Evolutionary conservation across 2,113 vertebrate species (phyloP).

Genomic region (Columba janthina): DNA sequence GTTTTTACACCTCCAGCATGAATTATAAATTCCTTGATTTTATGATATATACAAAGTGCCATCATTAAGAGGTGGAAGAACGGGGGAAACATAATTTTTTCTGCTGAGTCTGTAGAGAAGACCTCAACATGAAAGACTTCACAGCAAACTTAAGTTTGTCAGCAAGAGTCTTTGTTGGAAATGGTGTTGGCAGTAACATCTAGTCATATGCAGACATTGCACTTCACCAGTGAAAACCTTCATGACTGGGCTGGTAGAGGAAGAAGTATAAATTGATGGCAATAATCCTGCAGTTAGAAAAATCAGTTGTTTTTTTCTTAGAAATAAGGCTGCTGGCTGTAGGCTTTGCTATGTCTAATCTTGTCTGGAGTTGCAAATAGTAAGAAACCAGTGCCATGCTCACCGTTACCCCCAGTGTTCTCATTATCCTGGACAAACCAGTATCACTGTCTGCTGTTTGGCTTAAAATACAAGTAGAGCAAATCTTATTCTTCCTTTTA

Average conservation of each 20-base stretch:
- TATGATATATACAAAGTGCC: not conserved
- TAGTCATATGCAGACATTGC: not conserved
- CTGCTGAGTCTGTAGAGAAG: not conserved
- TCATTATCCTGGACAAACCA: not conserved
- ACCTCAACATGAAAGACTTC: not conserved
- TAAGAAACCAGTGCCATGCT: not conserved
- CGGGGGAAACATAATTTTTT: not conserved
- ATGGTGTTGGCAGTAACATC: not conserved
- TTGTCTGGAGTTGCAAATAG: not conserved
- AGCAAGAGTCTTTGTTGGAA: not conserved
- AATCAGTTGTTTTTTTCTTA: not conserved
- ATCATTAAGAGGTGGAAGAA: not conserved
- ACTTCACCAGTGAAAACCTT: not conserved
- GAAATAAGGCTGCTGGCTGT: not conserved
- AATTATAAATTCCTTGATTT: not conserved
- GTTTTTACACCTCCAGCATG: not conserved
- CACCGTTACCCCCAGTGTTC: not conserved
- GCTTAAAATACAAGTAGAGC: not conserved
- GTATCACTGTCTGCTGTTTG: not conserved
- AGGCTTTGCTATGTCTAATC: fast-evolving
- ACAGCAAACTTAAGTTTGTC: not conserved
- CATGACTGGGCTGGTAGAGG: not conserved
- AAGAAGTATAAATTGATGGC: not conserved
- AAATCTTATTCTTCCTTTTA: not conserved
- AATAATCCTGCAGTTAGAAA: not conserved